Evolutionary conservation across 2,113 vertebrate genomes (phyloP).

Genomic region (Hipposideros armiger): DNA sequence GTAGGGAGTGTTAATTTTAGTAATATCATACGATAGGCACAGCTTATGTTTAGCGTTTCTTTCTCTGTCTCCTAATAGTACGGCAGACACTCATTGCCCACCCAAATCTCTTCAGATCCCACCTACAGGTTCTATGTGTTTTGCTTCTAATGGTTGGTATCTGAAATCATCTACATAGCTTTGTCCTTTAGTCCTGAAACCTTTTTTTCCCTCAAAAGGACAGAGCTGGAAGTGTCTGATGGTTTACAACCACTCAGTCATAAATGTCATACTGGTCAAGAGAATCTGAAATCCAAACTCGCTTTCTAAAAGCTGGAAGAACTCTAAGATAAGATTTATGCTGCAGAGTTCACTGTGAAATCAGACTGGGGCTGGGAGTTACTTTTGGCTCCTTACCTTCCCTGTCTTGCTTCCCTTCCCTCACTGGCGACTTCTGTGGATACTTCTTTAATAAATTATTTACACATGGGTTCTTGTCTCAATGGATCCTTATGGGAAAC

Average conservation of each 20-base stretch:
- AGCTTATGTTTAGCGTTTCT: neutral
- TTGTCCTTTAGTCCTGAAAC: neutral
- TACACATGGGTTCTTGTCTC: neutral
- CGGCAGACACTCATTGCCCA: neutral
- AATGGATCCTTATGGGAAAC: neutral
- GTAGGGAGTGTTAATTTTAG: neutral
- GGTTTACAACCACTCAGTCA: neutral
- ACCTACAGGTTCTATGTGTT: neutral
- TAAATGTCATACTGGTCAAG: neutral
- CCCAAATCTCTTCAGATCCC: neutral
- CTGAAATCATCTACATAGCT: neutral
- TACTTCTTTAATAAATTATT: neutral
- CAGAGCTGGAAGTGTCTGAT: neutral
- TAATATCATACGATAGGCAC: neutral
- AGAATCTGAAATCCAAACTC: neutral
- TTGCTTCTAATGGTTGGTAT: neutral
- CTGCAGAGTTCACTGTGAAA: neutral
- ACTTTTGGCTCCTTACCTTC: neutral
- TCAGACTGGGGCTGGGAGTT: neutral
- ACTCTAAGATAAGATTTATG: neutral
- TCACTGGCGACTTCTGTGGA: neutral
- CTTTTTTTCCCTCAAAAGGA: neutral
- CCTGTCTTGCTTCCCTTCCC: neutral
- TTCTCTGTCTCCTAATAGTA: rapidly evolving
- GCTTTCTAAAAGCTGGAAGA: neutral